Evolutionary conservation across 2,113 vertebrate species (phyloP), one percentile per base, ranked within the genome.

Genomic region (Nothobranchius furzeri): DNA sequence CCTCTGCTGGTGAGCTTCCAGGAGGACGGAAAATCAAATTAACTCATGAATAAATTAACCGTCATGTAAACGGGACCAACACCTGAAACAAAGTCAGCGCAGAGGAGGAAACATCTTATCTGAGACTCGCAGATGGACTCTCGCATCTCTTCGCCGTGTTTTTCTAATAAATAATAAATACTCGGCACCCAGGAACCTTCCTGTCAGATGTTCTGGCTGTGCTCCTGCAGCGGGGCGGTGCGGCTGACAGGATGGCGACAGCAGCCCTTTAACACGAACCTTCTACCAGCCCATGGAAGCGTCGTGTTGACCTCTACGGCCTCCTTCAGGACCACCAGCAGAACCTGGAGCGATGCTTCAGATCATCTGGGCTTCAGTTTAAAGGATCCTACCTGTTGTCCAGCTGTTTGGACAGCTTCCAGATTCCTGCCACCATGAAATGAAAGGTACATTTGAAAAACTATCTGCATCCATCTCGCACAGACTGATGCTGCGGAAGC

Each of bases 131-230:
- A 75, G 64, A 54, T 59, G 62, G 57, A 56, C 36, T 74, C 58
- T 24, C 40, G 2, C 13, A 9, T 51, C 43, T 71, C 60, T 37
- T 64, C 46, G 2, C 43, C 12, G 43, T 3, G 53, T 69, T 35
- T 20, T 42, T 14, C 24, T 3, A 0, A 14, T 87, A 50, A 85
- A 80, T 87, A 82, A 84, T 80, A 54, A 45, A 81, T 69, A 5
- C 0, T 0, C 46, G 62, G 62, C 62, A 46, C 74, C 60, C 58
- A 52, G 53, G 20, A 20, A 20, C 20, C 20, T 20, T 20, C 20
- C 20, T 20, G 20, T 36, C 15, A n/a, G 46, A 70, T 4, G 2
- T 40, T 54, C 64, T 20, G 43, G 20, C 20, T 20, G 20, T 20
- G 20, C 20, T 20, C 20, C 55, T 13, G 52, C 78, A 54, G 64